phyloP scores from a whole-genome alignment of 1,140 invertebrate genomes.

The Druon quercuslanigerum region DNA sequence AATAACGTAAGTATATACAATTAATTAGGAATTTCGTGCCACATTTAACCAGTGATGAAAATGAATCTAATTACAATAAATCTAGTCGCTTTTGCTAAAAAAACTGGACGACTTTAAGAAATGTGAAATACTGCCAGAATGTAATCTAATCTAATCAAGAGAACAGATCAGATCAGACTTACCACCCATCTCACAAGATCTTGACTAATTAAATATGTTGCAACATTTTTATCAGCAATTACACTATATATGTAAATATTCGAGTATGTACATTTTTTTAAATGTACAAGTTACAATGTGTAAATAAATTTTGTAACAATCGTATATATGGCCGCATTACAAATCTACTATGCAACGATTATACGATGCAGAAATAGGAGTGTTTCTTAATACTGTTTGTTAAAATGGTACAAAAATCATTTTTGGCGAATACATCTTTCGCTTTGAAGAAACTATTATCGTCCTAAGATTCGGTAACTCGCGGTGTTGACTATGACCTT shows the following conservation, averaged over 20 bases:
- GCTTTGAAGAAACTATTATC: neutral
- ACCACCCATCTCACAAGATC: no score
- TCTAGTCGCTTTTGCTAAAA: neutral
- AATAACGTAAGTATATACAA: neutral
- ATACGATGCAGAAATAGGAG: neutral
- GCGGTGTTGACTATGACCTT: no score
- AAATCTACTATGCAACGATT: neutral
- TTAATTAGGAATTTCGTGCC: constrained; percentile 18
- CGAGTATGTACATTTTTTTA: no score
- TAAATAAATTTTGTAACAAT: neutral
- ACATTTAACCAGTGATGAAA: constrained; percentile 26
- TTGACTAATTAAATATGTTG: no score
- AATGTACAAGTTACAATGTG: neutral
- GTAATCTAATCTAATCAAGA: no score
- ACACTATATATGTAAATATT: no score
- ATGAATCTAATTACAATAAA: neutral
- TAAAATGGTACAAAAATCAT: constrained; percentile 21
- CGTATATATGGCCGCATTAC: neutral
- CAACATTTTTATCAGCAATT: no score
- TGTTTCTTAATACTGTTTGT: constrained; percentile 24
- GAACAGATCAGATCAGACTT: no score
- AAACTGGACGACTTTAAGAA: neutral
- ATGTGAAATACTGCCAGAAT: no score
- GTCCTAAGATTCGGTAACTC: no score
- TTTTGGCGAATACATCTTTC: constrained; percentile 9